Conservation (phyloP, 1,140 invertebrate genomes). For the Apis cerana region DNA sequence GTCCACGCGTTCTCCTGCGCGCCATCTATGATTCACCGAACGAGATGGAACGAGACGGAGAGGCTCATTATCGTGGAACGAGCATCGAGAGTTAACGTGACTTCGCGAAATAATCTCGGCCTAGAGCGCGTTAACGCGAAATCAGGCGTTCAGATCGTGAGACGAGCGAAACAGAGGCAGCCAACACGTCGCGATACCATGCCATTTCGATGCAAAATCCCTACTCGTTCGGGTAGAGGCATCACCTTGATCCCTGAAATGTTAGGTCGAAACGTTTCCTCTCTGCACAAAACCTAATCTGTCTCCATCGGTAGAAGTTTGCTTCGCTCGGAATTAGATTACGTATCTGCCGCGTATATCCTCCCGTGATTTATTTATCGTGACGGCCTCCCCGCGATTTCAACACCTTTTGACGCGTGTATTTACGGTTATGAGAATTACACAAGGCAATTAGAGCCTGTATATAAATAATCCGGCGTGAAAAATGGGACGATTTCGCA, state of each 20-base stretch:
- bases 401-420: slow-evolving; percentile 73
- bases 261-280: slow-evolving; percentile 35
- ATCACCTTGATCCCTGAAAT: slow-evolving; percentile 61
- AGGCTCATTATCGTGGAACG: slow-evolving; percentile 31
- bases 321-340: slow-evolving; percentile 68
- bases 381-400: slow-evolving; percentile 64
- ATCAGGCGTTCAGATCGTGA: slow-evolving; percentile 50
- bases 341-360: slow-evolving; percentile 62
- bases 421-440: slow-evolving; percentile 77
- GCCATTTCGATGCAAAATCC: slow-evolving; percentile 36
- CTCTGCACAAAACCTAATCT: slow-evolving; percentile 30
- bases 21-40: slow-evolving; percentile 23
- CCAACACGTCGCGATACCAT: not conserved
- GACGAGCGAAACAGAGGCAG: slow-evolving; percentile 32
- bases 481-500: slow-evolving; percentile 6
- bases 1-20: slow-evolving; percentile 6
- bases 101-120: slow-evolving; percentile 35
- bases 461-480: slow-evolving; percentile 34
- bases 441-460: slow-evolving; percentile 71
- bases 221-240: not conserved
- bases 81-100: slow-evolving; percentile 32
- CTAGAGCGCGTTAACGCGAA: slow-evolving; percentile 36
- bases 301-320: slow-evolving; percentile 24
- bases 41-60: not conserved
- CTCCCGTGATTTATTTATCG: slow-evolving; percentile 75